Conservation (phyloP, 2,888 invertebrate genomes). For the Eilema caniola region DNA sequence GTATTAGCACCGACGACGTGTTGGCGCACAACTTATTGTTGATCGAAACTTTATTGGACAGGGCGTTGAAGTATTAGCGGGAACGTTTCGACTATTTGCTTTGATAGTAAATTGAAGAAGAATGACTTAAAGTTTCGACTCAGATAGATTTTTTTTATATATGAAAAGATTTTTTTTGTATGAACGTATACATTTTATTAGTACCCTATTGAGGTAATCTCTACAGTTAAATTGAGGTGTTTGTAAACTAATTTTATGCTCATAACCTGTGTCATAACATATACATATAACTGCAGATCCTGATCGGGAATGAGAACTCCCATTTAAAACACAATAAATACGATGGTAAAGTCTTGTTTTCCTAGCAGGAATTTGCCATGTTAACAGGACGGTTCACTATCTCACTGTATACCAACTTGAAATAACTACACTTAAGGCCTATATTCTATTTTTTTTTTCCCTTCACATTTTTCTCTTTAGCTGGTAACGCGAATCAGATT, state of each 20-base stretch:
- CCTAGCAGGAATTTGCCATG: no score
- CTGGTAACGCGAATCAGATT: background rate
- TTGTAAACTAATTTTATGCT: no score
- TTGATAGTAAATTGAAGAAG: background rate
- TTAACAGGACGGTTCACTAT: background rate
- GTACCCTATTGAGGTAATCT: no score
- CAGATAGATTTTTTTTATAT: background rate
- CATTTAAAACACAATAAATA: no score
- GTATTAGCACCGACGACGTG: constrained; percentile 25
- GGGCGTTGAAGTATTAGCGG: background rate
- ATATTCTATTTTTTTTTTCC: background rate
- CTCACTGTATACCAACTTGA: background rate
- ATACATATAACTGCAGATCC: no score
- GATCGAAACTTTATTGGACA: constrained; percentile 28
- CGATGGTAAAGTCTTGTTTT: no score
- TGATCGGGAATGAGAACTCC: no score
- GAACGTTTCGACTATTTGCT: background rate
- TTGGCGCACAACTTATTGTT: constrained; percentile 24
- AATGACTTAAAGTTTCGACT: background rate
- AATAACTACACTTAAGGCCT: background rate
- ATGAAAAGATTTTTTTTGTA: background rate
- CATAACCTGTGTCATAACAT: no score
- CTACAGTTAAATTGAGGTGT: no score
- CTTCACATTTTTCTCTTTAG: background rate
- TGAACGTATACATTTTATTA: no score